Percentiles rank a stretch among this genome's conserved stretches.
Evolutionary conservation across 2,888 invertebrate genomes (phyloP).

Genomic region (Sarcophaga variegata): DNA sequence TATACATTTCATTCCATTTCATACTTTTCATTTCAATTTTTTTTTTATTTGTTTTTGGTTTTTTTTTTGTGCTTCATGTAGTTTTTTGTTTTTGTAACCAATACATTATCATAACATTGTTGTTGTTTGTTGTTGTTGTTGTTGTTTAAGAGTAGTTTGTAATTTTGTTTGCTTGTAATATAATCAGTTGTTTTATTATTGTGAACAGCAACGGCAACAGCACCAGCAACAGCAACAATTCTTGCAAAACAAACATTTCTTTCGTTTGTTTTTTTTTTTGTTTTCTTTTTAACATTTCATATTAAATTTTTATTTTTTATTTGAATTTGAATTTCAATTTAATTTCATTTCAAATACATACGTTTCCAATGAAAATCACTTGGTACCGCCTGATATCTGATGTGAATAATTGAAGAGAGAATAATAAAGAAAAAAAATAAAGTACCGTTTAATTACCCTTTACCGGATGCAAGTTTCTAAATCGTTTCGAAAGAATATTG

Average conservation of each 20-base stretch:
- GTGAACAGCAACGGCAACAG: conserved; percentile 29
- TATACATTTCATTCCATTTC: conserved; percentile 45
- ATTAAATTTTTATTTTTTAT: neutral
- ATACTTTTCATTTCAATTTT: conserved; percentile 5
- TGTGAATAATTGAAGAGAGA: conserved; percentile 40
- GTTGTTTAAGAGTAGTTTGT: conserved; percentile 3
- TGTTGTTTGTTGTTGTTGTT: conserved; percentile 6
- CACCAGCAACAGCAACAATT: conserved; percentile 19
- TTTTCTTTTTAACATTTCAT: neutral
- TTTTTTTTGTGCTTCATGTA: neutral
- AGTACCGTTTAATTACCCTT: conserved; percentile 30
- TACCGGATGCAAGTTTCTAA: conserved; percentile 48
- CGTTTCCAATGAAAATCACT: conserved; percentile 49
- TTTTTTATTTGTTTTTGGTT: neutral
- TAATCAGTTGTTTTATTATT: conserved; percentile 41
- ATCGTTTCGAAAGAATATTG: conserved; percentile 12
- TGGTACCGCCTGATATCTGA: conserved; percentile 31
- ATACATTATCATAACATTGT: conserved; percentile 25
- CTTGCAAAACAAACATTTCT: conserved; percentile 34
- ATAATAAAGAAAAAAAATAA: neutral
- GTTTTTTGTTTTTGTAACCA: neutral
- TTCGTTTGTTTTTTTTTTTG: neutral
- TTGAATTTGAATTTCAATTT: conserved; percentile 33
- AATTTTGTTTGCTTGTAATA: conserved; percentile 10
- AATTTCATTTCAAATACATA: conserved; percentile 27